Conservation (phyloP, 2,888 invertebrate species). For the Andrena haemorrhoa region DNA sequence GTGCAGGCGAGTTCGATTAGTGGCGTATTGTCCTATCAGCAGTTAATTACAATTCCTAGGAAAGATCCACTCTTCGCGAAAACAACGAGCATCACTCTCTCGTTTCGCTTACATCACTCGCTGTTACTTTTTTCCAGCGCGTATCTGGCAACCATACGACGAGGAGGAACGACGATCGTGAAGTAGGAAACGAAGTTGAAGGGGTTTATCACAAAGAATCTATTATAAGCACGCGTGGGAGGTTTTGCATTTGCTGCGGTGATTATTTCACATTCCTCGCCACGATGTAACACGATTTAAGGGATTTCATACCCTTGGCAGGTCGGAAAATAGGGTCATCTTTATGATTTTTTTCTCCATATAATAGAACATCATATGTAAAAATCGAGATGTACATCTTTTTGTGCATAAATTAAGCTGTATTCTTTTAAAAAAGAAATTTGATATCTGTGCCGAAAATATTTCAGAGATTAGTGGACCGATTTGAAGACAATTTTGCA, state of each 20-base stretch:
- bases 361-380: too few species aligned
- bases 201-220: slow-evolving; percentile 18
- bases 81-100: slow-evolving; percentile 20
- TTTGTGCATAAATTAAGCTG: too few species aligned
- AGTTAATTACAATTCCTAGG: slow-evolving; percentile 40
- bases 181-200: slow-evolving; percentile 17
- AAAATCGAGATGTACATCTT: too few species aligned
- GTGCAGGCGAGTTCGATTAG: not conserved
- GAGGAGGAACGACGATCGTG: slow-evolving; percentile 23
- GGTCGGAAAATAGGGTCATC: too few species aligned
- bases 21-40: slow-evolving; percentile 16
- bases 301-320: too few species aligned
- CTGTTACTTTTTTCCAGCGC: slow-evolving; percentile 29
- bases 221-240: slow-evolving; percentile 17
- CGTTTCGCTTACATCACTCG: slow-evolving; percentile 50
- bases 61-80: not conserved
- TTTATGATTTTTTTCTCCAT: too few species aligned
- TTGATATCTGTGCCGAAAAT: too few species aligned
- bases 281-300: too few species aligned
- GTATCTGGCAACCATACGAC: slow-evolving; percentile 43
- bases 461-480: too few species aligned
- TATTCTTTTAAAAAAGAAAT: too few species aligned
- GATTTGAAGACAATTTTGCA: too few species aligned
- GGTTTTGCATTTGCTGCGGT: not conserved
- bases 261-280: too few species aligned